phyloP scores from a whole-genome alignment of 2,797 vertebrate species.

The Cynopterus sphinx region DNA sequence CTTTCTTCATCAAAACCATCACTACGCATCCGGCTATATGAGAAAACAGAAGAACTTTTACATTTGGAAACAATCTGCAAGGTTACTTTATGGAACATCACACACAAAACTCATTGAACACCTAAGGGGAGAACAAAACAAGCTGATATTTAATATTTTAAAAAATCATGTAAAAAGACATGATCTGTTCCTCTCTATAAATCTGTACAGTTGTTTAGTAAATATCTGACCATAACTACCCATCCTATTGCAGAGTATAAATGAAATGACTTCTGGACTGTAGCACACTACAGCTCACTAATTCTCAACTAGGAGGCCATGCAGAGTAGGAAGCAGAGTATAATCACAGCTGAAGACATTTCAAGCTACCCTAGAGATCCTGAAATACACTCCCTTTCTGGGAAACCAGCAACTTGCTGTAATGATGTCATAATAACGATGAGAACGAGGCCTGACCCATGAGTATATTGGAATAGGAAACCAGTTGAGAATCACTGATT shows the following conservation, averaged over 20 bases:
- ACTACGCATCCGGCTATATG: slow-evolving; percentile 92
- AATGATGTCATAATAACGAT: not conserved
- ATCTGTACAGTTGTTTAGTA: not conserved
- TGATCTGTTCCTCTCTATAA: not conserved
- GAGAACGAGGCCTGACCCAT: not conserved
- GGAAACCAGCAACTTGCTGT: not conserved
- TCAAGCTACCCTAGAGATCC: not conserved
- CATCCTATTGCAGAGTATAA: not conserved
- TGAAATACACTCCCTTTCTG: not conserved
- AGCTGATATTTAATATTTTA: not conserved
- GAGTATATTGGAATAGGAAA: not conserved
- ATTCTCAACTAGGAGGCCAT: not conserved
- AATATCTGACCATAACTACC: not conserved
- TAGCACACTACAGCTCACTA: not conserved
- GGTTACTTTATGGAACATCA: slow-evolving; percentile 17
- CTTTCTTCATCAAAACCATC: slow-evolving; percentile 91
- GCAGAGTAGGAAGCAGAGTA: not conserved
- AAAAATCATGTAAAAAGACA: not conserved
- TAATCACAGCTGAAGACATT: not conserved
- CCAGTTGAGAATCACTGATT: not conserved
- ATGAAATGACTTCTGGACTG: not conserved
- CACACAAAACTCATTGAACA: slow-evolving; percentile 11
- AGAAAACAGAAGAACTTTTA: slow-evolving; percentile 58
- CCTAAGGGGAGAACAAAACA: slow-evolving; percentile 13
- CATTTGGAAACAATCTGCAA: slow-evolving; percentile 16